These are phyloP conservation scores for Antechinus stuartii DNA, from an alignment of 2,113 vertebrate genomes.

Conservation along the genomic window DNA sequence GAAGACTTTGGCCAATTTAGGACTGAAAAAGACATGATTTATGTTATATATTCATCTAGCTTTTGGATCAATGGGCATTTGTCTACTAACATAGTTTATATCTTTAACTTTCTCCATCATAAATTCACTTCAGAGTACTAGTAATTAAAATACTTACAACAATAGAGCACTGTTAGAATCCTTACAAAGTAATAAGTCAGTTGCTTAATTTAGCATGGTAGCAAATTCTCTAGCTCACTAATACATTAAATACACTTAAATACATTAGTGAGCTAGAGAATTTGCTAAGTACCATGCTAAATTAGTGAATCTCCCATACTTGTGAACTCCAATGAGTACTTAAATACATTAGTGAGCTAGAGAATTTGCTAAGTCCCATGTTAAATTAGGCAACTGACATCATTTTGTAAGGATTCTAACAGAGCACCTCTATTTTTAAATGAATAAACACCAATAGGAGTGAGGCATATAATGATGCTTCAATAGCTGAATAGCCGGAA, in stretches of 20 bases:
- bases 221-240: too few relatives aligned
- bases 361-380: too few relatives aligned
- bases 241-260: too few relatives aligned
- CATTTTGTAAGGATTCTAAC: too few relatives aligned
- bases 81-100: not conserved
- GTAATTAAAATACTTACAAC: slow-evolving; percentile 37
- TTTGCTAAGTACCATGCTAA: too few relatives aligned
- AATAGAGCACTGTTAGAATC: not conserved
- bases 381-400: too few relatives aligned
- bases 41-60: not conserved
- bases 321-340: too few relatives aligned
- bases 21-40: slow-evolving; percentile 4
- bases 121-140: slow-evolving; percentile 31
- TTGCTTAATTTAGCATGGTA: too few relatives aligned
- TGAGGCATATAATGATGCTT: not conserved
- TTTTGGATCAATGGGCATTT: slow-evolving; percentile 9
- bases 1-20: not conserved
- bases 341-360: too few relatives aligned
- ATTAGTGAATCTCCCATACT: too few relatives aligned
- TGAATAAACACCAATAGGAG: not conserved
- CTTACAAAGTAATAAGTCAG: too few relatives aligned
- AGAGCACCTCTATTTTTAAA: slow-evolving; percentile 35
- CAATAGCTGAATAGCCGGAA: not conserved
- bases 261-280: too few relatives aligned
- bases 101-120: slow-evolving; percentile 37